Evolutionary conservation across 2,888 invertebrate species (phyloP).

Genomic region (Pseudococcus jackbeardsleyi): DNA sequence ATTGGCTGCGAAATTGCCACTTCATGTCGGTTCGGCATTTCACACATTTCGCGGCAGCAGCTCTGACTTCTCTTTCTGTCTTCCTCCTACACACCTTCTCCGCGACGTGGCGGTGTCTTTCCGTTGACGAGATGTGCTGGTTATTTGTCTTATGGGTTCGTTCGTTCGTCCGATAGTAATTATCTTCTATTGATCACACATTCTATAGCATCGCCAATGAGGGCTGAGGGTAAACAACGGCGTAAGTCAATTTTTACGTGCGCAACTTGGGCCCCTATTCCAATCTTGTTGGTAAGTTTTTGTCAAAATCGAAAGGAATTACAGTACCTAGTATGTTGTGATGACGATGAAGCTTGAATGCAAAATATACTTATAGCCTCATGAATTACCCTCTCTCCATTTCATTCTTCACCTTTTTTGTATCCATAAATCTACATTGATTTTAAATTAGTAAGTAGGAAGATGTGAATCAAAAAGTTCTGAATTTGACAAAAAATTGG

Average conservation of each 20-base stretch:
- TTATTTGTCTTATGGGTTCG: constrained; percentile 29
- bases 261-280: no score
- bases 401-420: no score
- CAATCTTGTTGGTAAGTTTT: no score
- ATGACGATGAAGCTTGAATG: no score
- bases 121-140: not conserved
- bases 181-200: constrained; percentile 63
- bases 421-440: no score
- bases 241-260: not conserved
- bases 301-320: no score
- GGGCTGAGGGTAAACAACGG: not conserved
- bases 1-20: constrained; percentile 64
- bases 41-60: constrained; percentile 55
- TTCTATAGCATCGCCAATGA: not conserved
- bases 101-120: not conserved
- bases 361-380: no score
- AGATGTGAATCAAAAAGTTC: no score
- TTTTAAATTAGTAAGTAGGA: no score
- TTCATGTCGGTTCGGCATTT: constrained; percentile 62
- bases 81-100: not conserved
- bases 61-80: not conserved
- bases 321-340: no score
- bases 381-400: no score
- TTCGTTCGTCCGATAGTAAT: constrained; percentile 37
- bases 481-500: no score